Evolutionary conservation across 2,888 invertebrate genomes (phyloP), one percentile per base, ranked within the genome.

Genomic region (Spisula solida): DNA sequence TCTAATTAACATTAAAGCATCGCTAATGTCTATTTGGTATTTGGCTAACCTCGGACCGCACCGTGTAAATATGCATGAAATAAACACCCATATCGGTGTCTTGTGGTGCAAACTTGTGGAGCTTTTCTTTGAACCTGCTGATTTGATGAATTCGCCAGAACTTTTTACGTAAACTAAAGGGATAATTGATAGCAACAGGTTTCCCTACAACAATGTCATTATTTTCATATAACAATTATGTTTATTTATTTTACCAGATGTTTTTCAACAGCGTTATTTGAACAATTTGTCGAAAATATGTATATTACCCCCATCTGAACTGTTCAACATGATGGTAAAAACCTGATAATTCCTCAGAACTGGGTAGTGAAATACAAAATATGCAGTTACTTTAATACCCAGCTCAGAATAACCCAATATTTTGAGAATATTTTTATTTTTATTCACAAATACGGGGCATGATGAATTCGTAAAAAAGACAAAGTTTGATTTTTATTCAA

Each of bases 81-180:
- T 81, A 86, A 66, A 81, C 81, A 81, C 81, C 41, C 81, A 75
- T 75, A 70, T 75, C 86, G 81, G 75, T 70, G 4, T 70, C 81
- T 86, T 34, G 81, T 75, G 41, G 86, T 8, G 80, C 20, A 20
- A 34, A 25, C 60, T 34, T 81, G 20, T 48, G 70, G 56, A 51
- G 56, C 20, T 34, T 85, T 78, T 34, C 55, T 79, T 85, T 85
- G 78, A 79, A 85, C 56, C 55, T 34, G 51, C 78, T 41, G 51
- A 75, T 41, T 55, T 41, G 34, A 56, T 56, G 10, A 34, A 0
- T 55, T 56, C n/a, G 55, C 55, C 55, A 78, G 84, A 84, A 34
- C 12, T 56, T 18, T 31, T 85, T 85, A 56, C 29, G 75, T 56
- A 79, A 70, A 20, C 29, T 10, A 56, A 41, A 55, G 18, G 34